A percentile compares a stretch with the other conserved stretches of the same genome.
Conservation (phyloP, 2,888 invertebrate species). For the Portevinia maculata region DNA sequence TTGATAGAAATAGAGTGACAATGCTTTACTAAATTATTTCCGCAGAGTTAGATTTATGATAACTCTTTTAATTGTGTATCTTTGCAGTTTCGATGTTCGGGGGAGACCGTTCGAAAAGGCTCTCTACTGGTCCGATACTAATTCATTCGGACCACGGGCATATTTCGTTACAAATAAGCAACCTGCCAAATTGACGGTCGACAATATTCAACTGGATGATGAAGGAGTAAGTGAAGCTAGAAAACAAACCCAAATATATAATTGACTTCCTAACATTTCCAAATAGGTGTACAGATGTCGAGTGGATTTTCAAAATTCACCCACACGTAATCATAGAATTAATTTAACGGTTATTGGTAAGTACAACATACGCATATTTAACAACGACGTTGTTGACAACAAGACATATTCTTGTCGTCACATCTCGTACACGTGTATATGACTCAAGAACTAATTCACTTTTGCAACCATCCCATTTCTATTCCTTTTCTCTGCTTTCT, state of each 20-base stretch:
- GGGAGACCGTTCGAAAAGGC: conserved; percentile 92
- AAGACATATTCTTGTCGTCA: conserved; percentile 5
- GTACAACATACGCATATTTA: conserved; percentile 81
- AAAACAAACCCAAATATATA: not conserved
- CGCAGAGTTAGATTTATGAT: not conserved
- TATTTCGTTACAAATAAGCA: conserved; percentile 92
- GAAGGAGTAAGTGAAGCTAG: conserved; percentile 86
- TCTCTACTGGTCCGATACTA: conserved; percentile 92
- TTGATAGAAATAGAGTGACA: too few relatives aligned
- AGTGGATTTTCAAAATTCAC: conserved; percentile 94
- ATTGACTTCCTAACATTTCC: conserved; percentile 2
- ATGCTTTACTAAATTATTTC: too few relatives aligned
- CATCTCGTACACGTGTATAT: not conserved
- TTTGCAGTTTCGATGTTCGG: conserved; percentile 91
- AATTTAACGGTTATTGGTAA: conserved; percentile 95
- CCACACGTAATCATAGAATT: conserved; percentile 94
- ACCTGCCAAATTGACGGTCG: conserved; percentile 91
- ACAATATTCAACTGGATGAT: conserved; percentile 92
- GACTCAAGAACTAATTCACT: conserved; percentile 29
- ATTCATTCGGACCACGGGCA: conserved; percentile 92
- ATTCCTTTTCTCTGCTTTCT: conserved; percentile 12
- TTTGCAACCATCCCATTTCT: conserved; percentile 33
- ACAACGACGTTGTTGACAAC: conserved; percentile 6
- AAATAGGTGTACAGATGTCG: conserved; percentile 89
- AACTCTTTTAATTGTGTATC: not conserved